phyloP scores from a whole-genome alignment of 2,888 invertebrate genomes.

The Mythimna loreyi region DNA sequence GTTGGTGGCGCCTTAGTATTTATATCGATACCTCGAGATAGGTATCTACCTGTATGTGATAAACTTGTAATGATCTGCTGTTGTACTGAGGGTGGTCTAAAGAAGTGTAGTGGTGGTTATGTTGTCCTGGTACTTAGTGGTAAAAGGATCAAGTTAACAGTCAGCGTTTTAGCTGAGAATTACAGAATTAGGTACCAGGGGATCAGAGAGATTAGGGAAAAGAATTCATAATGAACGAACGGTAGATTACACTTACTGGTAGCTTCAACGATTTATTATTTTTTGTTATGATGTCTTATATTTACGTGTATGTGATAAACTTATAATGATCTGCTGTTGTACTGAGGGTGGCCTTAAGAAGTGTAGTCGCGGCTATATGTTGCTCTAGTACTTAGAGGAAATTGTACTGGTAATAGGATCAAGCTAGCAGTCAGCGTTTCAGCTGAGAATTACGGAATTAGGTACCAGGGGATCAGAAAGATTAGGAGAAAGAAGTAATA shows the following conservation, averaged over 20 bases:
- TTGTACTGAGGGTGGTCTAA: constrained; percentile 48
- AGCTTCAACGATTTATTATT: too few species aligned
- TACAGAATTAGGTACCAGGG: background rate
- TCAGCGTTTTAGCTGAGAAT: background rate
- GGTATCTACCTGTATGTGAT: constrained; percentile 51
- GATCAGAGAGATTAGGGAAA: background rate
- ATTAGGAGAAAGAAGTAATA: background rate
- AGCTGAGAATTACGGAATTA: background rate
- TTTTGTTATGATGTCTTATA: too few species aligned
- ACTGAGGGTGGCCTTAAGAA: constrained; percentile 47
- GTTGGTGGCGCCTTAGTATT: constrained; percentile 57
- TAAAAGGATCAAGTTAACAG: background rate
- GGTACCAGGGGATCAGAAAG: background rate
- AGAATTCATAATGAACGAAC: background rate
- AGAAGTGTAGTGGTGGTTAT: constrained; percentile 2
- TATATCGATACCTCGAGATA: constrained; percentile 43
- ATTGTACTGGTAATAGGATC: background rate
- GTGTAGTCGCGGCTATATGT: constrained; percentile 2
- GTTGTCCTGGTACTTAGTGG: constrained; percentile 5
- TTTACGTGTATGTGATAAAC: constrained; percentile 54
- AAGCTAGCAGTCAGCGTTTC: background rate
- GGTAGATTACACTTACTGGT: too few species aligned
- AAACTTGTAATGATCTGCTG: constrained; percentile 48
- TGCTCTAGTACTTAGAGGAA: constrained; percentile 8
- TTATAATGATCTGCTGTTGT: constrained; percentile 39